Percentiles rank a stretch among this genome's conserved stretches.
phyloP scores from a whole-genome alignment of 1,140 invertebrate species.

The Zophobas morio region DNA sequence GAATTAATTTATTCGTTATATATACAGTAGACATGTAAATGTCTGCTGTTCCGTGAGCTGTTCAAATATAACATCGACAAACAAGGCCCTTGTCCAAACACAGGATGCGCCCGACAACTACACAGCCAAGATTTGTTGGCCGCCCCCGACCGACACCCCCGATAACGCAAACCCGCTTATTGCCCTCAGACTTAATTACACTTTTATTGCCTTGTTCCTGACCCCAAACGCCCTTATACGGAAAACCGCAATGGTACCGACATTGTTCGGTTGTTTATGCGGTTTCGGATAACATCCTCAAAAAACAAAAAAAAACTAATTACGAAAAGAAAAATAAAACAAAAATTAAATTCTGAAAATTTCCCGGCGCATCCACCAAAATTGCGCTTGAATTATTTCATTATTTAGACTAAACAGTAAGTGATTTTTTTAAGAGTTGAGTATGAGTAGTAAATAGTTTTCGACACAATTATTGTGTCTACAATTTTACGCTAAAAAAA shows the following conservation, averaged over 20 bases:
- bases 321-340: no score
- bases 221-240: neutral
- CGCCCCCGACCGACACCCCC: slow-evolving; percentile 16
- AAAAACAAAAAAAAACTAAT: no score
- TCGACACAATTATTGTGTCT: no score
- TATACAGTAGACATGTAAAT: slow-evolving; percentile 50
- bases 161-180: slow-evolving; percentile 19
- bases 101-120: slow-evolving; percentile 50
- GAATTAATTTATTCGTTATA: slow-evolving; percentile 51
- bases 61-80: slow-evolving; percentile 52
- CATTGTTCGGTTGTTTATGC: no score
- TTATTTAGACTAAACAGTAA: no score
- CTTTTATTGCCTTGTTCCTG: slow-evolving; percentile 3
- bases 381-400: neutral
- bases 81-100: slow-evolving; percentile 49
- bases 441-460: no score
- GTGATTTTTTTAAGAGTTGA: no score
- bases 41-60: slow-evolving; percentile 48
- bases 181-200: slow-evolving; percentile 29
- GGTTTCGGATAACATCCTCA: no score
- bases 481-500: no score
- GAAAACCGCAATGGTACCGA: neutral
- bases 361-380: slow-evolving; percentile 9
- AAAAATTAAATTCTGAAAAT: neutral
- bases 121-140: slow-evolving; percentile 48